These are phyloP conservation scores for Anas bernieri DNA, from an alignment of 2,797 vertebrate species.

Conservation along the genomic window DNA sequence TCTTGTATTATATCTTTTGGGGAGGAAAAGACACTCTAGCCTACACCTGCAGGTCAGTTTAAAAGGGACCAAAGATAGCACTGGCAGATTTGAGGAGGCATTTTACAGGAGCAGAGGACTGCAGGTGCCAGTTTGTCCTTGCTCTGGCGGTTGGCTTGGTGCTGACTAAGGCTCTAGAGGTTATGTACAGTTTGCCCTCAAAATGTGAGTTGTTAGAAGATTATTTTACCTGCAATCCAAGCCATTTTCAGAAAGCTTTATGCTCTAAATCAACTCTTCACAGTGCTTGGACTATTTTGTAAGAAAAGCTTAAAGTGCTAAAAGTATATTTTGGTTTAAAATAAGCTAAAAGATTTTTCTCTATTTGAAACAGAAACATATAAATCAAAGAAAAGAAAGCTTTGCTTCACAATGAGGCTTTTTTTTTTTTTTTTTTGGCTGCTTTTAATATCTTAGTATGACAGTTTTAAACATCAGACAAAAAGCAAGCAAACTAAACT, in stretches of 20 bases:
- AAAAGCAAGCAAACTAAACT: background rate
- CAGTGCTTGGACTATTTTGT: background rate
- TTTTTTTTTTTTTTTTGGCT: background rate
- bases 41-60: background rate
- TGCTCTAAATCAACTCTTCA: background rate
- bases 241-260: constrained; percentile 42
- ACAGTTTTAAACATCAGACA: background rate
- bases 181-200: constrained; percentile 34
- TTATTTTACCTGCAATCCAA: constrained; percentile 43
- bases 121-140: constrained; percentile 49
- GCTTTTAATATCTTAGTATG: background rate
- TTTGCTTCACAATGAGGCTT: background rate
- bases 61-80: background rate
- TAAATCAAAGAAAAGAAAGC: background rate
- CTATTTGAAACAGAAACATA: background rate
- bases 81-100: background rate
- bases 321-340: background rate
- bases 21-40: background rate
- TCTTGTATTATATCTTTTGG: background rate
- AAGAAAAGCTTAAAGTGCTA: background rate
- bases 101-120: background rate
- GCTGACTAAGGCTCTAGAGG: constrained; percentile 53
- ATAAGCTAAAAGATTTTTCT: background rate
- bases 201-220: constrained; percentile 19
- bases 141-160: background rate